Conservation (phyloP, 2,797 vertebrate genomes). For the Tapirus indicus region DNA sequence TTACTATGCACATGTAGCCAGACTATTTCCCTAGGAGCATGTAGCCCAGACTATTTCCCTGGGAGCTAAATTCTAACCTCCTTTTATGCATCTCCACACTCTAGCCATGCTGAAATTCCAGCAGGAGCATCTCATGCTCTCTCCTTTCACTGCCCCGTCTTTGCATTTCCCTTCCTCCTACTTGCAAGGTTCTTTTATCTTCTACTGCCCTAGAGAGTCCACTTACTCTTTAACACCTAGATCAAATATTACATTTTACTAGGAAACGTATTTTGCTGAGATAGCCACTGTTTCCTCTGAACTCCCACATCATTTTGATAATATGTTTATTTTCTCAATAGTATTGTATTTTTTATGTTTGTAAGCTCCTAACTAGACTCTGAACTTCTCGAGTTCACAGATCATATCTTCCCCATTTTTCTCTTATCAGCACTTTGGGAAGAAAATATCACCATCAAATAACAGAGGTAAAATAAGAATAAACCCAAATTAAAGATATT, state of each 20-base stretch:
- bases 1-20: not conserved
- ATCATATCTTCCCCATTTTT: not conserved
- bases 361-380: not conserved
- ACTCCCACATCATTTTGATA: not conserved
- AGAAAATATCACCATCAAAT: not conserved
- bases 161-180: not conserved
- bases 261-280: not conserved
- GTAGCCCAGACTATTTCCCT: not conserved
- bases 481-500: not conserved
- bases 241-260: not conserved
- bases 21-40: not conserved
- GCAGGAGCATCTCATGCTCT: not conserved
- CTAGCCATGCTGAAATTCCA: not conserved
- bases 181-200: not conserved
- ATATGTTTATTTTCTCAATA: not conserved
- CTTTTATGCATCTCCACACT: not conserved
- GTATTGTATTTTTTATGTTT: not conserved
- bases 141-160: not conserved
- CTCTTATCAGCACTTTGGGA: not conserved
- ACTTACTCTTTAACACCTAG: not conserved
- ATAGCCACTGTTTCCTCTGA: not conserved
- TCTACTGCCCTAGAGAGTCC: not conserved
- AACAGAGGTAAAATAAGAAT: conserved; percentile 16
- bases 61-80: not conserved
- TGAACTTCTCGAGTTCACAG: not conserved